Base-by-base conservation (phyloP, 2,888 invertebrate genomes). In the Flexamia atlantica region DNA sequence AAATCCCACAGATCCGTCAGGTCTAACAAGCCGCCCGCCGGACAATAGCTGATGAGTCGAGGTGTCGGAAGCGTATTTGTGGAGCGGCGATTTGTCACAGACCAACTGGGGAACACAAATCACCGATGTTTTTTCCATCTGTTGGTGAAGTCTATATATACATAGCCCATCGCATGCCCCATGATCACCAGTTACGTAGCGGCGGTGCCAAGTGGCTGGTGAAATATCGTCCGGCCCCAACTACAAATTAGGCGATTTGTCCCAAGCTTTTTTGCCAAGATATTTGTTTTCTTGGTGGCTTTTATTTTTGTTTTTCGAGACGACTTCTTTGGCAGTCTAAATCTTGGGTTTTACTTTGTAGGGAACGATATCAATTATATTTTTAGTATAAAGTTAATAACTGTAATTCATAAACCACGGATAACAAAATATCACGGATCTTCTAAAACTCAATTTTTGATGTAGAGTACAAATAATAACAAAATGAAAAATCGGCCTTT, bases 91-190 rank as follows among this genome's bases (percentile, higher is more conserved):
- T 82, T 82, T 82, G 70, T 82, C 70, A 82, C 82, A 46, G 82
- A 30, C 64, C 81, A 81, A 81, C 81, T 81, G 81, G 68, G 40
- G 28, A 42, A 60, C 64, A 82, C 82, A 82, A 82, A 82, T 82
- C 82, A 82, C 70, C 70, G 23, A 46, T 81, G 82, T 82, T 82
- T 82, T 82, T 82, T 82, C 82, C 82, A 82, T 70, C 82, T 82
- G 82, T 82, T 82, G 64, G 28, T 30, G 28, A 40, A 57, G 72
- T 83, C 72, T 83, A 83, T 76, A 83, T 83, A 74, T 83, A 83
- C 83, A 60, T 83, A 83, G 74, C 60, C 83, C 83, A 83, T 76
- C 83, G 53, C 76, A 83, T 76, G 76, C 74, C 42, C 76, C 82
- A 70, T 82, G 82, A 82, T 82, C 72, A 70, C 82, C 36, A 82